These are phyloP conservation scores for Sycobia sp. DNA, from an alignment of 1,140 invertebrate species.

Conservation along the genomic window DNA sequence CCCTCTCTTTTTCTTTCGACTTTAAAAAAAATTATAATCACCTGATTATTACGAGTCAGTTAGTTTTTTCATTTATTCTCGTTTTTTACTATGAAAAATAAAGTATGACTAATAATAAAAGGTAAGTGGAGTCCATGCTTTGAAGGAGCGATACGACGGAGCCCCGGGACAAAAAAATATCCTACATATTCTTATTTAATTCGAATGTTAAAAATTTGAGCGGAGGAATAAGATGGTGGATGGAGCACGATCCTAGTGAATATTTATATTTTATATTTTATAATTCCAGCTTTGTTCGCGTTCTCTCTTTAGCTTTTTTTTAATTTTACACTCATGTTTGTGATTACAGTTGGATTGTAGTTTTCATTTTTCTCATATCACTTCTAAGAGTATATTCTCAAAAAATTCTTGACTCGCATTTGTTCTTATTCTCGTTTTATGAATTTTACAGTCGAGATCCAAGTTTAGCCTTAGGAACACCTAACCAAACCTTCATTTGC, in stretches of 20 bases:
- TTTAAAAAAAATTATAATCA: conserved; percentile 26
- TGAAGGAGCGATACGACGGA: conserved; percentile 35
- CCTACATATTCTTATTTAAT: conserved; percentile 19
- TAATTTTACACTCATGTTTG: conserved; percentile 31
- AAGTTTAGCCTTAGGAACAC: conserved; percentile 58
- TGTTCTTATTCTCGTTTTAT: conserved; percentile 24
- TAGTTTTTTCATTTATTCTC: conserved; percentile 12
- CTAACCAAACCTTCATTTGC: conserved; percentile 55
- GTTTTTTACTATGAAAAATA: conserved; percentile 36
- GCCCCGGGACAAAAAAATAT: conserved; percentile 31
- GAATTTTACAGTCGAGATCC: conserved; percentile 42
- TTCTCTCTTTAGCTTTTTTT: conserved; percentile 22
- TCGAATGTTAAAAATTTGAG: conserved; percentile 32
- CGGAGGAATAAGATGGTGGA: conserved; percentile 22
- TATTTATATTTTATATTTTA: conserved; percentile 1
- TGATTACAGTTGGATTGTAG: conserved; percentile 10
- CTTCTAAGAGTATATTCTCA: conserved; percentile 16
- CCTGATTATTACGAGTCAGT: conserved; percentile 40
- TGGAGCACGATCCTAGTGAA: conserved; percentile 32
- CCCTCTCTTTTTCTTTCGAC: conserved; percentile 3
- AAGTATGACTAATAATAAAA: conserved; percentile 33
- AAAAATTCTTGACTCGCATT: conserved; percentile 14
- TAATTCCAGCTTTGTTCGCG: conserved; percentile 11
- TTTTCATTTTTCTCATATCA: background rate
- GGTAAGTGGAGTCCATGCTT: conserved; percentile 35